phyloP scores from a whole-genome alignment of 2,888 invertebrate genomes.

The Thereva unica region DNA sequence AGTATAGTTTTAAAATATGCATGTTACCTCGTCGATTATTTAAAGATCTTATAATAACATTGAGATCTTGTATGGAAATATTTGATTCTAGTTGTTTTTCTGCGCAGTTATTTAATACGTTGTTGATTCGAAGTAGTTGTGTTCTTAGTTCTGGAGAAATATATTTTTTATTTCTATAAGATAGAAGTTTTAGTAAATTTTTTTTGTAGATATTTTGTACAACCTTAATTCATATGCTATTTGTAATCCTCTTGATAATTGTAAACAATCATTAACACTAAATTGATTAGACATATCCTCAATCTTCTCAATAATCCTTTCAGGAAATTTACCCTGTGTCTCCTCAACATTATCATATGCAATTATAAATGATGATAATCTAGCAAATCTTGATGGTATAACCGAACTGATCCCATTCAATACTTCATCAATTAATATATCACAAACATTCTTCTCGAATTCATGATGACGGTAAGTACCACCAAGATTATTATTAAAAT shows the following conservation, averaged over 20 bases:
- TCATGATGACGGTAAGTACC: constrained; percentile 60
- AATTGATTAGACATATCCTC: constrained; percentile 57
- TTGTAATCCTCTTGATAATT: constrained; percentile 58
- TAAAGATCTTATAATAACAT: constrained; percentile 52
- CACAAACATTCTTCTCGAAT: constrained; percentile 58
- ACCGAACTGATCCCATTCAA: constrained; percentile 52
- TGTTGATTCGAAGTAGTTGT: constrained; percentile 51
- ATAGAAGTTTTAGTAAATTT: too few relatives aligned
- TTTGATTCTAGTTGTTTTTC: constrained; percentile 50
- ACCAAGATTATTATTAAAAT: constrained; percentile 61
- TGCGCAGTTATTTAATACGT: constrained; percentile 52
- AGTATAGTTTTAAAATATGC: background rate
- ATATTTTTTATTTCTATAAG: constrained; percentile 49
- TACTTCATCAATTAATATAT: constrained; percentile 54
- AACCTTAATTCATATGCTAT: constrained; percentile 53
- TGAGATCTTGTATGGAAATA: constrained; percentile 49
- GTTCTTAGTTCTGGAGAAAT: constrained; percentile 46
- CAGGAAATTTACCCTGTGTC: constrained; percentile 51
- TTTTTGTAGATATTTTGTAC: constrained; percentile 33
- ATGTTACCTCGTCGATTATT: constrained; percentile 51
- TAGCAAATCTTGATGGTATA: constrained; percentile 57
- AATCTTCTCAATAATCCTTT: constrained; percentile 55
- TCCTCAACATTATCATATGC: constrained; percentile 57
- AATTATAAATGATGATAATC: constrained; percentile 57
- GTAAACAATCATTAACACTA: constrained; percentile 55